Base-by-base conservation (phyloP, 2,888 invertebrate species). In the Platycheirus albimanus region DNA sequence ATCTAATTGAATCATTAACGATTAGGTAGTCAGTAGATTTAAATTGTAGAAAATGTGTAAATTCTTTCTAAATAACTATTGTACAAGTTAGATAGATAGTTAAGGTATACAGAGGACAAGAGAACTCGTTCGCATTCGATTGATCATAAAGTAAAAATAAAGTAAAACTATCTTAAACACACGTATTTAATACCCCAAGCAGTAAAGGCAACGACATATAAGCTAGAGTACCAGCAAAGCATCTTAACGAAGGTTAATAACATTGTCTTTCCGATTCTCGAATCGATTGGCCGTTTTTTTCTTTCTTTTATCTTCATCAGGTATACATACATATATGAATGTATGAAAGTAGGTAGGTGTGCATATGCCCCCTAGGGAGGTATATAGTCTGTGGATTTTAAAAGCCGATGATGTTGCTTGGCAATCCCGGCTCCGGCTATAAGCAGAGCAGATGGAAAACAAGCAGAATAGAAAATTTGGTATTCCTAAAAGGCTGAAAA, bases 161-260 rank as follows among this genome's bases (percentile, higher is more conserved):
- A 61, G 28, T 28, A 64, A 38, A 28, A 61, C 30, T 63, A 66
- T 24, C 24, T 58, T 66, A 28, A 52, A 56, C 64, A 77, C 72
- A 78, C 83, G 69, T 74, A 74, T 77, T 83, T 58, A 24, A 75
- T 61, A 56, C 24, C 13, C 51, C 58, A 19, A 43, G 47, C 61
- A 33, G 52, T 47, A 36, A 38, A 66, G 77, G 71, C 80, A 79
- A 84, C 78, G 61, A 58, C 84, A 67, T n/a, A n/a, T n/a, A 77
- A 84, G 85, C 81, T 77, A 74, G 85, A 80, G 77, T 49, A 63
- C 58, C 71, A 85, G 84, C 79, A 76, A 69, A 79, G 80, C 63
- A 76, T 83, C 83, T 74, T 69, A 83, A 78, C 69, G 78, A 78
- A 83, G 83, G 83, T 78, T 83, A 74, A 78, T 78, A 78, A 83